Conservation (phyloP, 2,797 vertebrate genomes). For the Falco peregrinus region DNA sequence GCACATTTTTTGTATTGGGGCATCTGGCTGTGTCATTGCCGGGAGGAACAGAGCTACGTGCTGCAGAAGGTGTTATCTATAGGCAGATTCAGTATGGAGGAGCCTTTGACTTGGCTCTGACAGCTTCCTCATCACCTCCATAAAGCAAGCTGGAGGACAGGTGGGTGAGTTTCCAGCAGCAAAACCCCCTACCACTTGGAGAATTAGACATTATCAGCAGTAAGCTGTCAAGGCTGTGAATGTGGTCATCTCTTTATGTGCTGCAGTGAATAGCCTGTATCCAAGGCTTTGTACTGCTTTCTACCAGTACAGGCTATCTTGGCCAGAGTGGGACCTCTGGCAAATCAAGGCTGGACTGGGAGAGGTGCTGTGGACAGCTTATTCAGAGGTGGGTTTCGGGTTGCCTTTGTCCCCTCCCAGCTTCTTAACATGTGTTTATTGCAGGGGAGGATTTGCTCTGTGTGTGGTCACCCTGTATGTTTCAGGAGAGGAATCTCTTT, state of each 20-base stretch:
- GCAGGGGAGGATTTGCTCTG: neutral
- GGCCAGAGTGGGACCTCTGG: neutral
- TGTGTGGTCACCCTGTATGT: neutral
- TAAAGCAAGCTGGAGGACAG: neutral
- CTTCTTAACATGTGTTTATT: neutral
- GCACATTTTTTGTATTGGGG: neutral
- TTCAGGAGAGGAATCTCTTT: neutral
- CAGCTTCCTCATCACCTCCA: neutral
- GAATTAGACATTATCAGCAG: neutral
- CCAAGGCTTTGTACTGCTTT: neutral
- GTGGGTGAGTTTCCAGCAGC: neutral
- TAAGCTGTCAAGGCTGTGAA: neutral
- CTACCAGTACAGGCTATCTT: neutral
- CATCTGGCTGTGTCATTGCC: neutral
- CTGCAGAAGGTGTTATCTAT: neutral
- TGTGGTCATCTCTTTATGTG: neutral
- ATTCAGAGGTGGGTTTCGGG: neutral
- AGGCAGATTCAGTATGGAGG: neutral
- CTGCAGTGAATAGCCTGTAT: neutral
- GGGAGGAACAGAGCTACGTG: neutral
- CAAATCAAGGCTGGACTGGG: neutral
- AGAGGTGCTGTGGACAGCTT: neutral
- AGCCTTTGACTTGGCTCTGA: neutral
- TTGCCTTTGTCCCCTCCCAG: neutral
- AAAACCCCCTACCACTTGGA: neutral